These are phyloP conservation scores for Pseudopipra pipra DNA, from an alignment of 2,113 vertebrate genomes.

Conservation along the genomic window DNA sequence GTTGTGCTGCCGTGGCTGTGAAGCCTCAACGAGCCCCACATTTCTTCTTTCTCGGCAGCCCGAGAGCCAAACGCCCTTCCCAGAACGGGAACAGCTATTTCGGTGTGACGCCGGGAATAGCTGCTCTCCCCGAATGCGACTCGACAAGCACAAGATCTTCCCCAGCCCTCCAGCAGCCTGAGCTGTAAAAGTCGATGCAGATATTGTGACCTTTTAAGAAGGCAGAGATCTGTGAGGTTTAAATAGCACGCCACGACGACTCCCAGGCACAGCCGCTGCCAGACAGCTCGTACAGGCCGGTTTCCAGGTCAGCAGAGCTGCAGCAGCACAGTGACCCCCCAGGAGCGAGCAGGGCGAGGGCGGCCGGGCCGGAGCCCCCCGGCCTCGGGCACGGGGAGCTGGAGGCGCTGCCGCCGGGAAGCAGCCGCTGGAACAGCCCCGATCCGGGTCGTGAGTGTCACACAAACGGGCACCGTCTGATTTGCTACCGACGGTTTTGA, in stretches of 20 bases:
- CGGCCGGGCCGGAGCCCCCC: background rate
- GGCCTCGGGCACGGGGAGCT: background rate
- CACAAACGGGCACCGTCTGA: rapidly evolving
- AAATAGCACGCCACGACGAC: background rate
- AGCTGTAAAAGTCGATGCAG: background rate
- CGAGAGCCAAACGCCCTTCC: background rate
- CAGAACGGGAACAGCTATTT: background rate
- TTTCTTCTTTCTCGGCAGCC: background rate
- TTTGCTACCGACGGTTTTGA: background rate
- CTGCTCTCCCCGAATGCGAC: background rate
- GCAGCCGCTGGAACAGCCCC: background rate
- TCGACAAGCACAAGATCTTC: background rate
- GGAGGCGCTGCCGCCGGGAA: background rate
- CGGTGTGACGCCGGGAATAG: background rate
- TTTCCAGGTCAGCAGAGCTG: slow-evolving; percentile 32
- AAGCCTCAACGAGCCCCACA: background rate
- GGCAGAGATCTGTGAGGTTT: background rate
- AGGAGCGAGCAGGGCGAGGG: background rate
- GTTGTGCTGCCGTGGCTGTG: background rate
- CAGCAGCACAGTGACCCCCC: background rate
- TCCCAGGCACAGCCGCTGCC: background rate
- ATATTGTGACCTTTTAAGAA: background rate
- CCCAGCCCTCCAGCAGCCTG: slow-evolving; percentile 1
- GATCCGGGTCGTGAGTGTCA: rapidly evolving
- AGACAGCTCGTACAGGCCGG: rapidly evolving